Evolutionary conservation across 2,888 invertebrate genomes (phyloP).

Genomic region (Erannis defoliaria): DNA sequence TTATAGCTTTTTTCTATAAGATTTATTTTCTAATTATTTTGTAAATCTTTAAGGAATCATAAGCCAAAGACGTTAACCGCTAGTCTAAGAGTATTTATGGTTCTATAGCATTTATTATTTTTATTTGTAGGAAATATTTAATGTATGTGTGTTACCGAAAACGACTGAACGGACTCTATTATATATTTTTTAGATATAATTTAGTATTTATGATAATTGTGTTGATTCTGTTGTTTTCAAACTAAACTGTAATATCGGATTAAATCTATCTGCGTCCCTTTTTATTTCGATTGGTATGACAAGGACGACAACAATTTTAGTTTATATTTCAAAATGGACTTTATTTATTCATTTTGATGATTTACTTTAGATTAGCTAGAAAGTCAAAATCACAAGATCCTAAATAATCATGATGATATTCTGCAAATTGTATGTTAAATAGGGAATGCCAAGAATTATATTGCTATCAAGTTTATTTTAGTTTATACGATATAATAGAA

Average conservation of each 20-base stretch:
- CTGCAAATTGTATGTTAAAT: too few relatives aligned
- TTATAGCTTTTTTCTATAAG: conserved; percentile 22
- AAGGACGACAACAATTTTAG: too few relatives aligned
- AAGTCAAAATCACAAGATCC: too few relatives aligned
- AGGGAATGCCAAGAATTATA: not conserved
- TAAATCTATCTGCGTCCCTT: too few relatives aligned
- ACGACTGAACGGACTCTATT: conserved; percentile 53
- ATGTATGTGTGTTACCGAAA: conserved; percentile 69
- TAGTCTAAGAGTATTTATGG: conserved; percentile 79
- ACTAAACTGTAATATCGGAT: too few relatives aligned
- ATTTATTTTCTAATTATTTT: conserved; percentile 22
- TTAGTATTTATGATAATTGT: conserved; percentile 1
- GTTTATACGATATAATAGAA: not conserved
- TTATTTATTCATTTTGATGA: too few relatives aligned
- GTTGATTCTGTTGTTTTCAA: too few relatives aligned
- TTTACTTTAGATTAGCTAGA: too few relatives aligned
- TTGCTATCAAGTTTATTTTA: not conserved
- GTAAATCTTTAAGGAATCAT: conserved; percentile 57
- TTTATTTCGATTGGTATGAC: too few relatives aligned
- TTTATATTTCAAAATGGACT: too few relatives aligned
- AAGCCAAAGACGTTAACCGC: conserved; percentile 79
- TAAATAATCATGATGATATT: too few relatives aligned
- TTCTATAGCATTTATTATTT: conserved; percentile 64
- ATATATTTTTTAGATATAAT: conserved; percentile 45
- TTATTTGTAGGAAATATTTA: conserved; percentile 48